phyloP scores from a whole-genome alignment of 2,113 vertebrate genomes.

The Balaenoptera acutorostrata region DNA sequence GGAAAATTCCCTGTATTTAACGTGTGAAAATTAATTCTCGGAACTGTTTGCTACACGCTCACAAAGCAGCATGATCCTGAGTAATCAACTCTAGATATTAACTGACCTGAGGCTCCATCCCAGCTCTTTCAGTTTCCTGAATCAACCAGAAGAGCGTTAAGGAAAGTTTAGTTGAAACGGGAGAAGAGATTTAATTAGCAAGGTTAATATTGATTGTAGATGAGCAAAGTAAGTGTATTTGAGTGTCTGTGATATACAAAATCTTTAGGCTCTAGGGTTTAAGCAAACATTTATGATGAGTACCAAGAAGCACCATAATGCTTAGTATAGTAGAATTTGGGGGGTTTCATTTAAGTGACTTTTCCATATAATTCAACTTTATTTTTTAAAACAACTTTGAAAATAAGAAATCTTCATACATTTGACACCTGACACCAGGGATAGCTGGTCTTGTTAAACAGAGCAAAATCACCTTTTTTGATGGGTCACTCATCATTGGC shows the following conservation, averaged over 20 bases:
- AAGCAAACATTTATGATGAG: not conserved
- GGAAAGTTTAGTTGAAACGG: not conserved
- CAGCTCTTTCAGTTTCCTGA: constrained; percentile 23
- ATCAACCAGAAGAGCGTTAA: not conserved
- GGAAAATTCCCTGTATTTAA: not conserved
- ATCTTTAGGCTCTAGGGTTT: not conserved
- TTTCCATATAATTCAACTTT: not conserved
- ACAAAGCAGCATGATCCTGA: not conserved
- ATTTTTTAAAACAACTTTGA: not conserved
- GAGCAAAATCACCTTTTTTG: not conserved
- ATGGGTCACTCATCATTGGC: not conserved
- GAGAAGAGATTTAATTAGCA: not conserved
- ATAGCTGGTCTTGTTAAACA: not conserved
- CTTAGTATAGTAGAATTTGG: not conserved
- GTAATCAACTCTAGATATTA: not conserved
- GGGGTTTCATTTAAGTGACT: not conserved
- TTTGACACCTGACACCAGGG: not conserved
- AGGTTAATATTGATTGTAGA: not conserved
- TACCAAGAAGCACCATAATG: not conserved
- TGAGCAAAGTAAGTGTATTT: not conserved
- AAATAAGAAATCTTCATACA: not conserved
- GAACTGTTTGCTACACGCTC: not conserved
- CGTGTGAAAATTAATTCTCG: not conserved
- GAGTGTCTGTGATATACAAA: not conserved
- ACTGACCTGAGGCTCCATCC: not conserved